phyloP scores from a whole-genome alignment of 1,140 invertebrate species.

The Anastrepha ludens region DNA sequence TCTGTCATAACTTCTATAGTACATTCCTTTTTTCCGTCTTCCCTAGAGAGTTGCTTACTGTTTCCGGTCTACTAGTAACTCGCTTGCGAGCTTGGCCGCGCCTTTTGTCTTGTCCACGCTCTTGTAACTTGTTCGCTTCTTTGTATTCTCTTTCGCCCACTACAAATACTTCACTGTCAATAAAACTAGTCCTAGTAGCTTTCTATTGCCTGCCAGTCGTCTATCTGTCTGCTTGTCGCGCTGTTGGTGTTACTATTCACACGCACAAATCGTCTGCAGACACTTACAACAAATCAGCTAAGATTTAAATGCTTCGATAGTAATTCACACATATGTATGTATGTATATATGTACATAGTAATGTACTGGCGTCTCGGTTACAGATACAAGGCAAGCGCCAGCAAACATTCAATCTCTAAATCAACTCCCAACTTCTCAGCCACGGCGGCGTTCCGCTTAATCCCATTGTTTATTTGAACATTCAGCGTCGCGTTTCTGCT shows the following conservation, averaged over 20 bases:
- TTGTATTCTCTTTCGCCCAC: not conserved
- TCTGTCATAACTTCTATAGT: too few relatives aligned
- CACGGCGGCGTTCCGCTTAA: not conserved
- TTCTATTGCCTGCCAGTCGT: not conserved
- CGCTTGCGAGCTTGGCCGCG: too few relatives aligned
- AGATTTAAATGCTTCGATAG: slow-evolving; percentile 23
- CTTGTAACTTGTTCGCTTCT: too few relatives aligned
- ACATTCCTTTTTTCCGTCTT: too few relatives aligned
- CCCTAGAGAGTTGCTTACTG: too few relatives aligned
- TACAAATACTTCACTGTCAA: not conserved
- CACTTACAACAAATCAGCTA: not conserved
- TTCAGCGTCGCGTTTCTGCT: not conserved
- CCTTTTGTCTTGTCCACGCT: too few relatives aligned
- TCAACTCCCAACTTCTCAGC: not conserved
- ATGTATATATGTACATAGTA: not conserved
- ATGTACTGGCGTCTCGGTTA: not conserved
- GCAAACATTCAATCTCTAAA: not conserved
- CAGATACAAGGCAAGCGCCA: too few relatives aligned
- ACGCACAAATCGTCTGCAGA: not conserved
- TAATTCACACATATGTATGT: not conserved
- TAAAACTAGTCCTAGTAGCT: not conserved
- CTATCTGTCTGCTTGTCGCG: not conserved
- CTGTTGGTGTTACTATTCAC: not conserved
- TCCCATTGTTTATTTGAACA: not conserved
- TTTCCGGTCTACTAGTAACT: too few relatives aligned